phyloP scores from a whole-genome alignment of 2,888 invertebrate genomes.

The Shargacucullia verbasci region DNA sequence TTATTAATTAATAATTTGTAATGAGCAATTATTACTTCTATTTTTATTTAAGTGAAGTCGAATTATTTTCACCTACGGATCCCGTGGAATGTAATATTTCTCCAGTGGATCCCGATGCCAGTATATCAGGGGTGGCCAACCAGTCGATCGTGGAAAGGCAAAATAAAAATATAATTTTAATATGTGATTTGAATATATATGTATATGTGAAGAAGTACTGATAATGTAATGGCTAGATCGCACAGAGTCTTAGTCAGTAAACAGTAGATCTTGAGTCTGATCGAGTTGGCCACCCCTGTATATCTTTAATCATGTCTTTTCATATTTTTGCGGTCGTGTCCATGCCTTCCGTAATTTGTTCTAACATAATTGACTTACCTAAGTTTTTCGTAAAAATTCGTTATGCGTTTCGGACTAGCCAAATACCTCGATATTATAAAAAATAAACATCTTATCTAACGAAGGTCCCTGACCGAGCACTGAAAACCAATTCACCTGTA shows the following conservation, averaged over 20 bases:
- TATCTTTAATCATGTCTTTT: constrained; percentile 25
- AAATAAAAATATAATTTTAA: too few relatives aligned
- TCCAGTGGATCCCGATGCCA: too few relatives aligned
- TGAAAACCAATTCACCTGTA: constrained; percentile 58
- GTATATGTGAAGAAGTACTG: too few relatives aligned
- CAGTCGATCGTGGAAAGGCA: too few relatives aligned
- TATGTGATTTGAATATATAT: too few relatives aligned
- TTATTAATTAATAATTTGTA: neutral
- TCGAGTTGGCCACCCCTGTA: too few relatives aligned
- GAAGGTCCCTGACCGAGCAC: constrained; percentile 70
- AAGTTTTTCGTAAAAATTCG: constrained; percentile 62
- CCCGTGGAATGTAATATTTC: too few relatives aligned
- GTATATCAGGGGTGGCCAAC: too few relatives aligned
- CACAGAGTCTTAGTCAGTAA: too few relatives aligned
- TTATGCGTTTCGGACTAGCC: constrained; percentile 79
- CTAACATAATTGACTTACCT: constrained; percentile 38
- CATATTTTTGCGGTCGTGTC: neutral
- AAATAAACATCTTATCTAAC: constrained; percentile 64
- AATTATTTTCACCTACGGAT: neutral
- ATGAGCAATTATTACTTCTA: neutral
- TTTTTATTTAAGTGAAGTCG: neutral
- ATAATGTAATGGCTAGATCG: too few relatives aligned
- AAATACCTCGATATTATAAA: constrained; percentile 72
- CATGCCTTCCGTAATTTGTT: constrained; percentile 18
- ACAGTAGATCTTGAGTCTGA: too few relatives aligned